These are phyloP conservation scores for Siniperca undulata DNA, from an alignment of 2,797 vertebrate species.

Conservation along the genomic window DNA sequence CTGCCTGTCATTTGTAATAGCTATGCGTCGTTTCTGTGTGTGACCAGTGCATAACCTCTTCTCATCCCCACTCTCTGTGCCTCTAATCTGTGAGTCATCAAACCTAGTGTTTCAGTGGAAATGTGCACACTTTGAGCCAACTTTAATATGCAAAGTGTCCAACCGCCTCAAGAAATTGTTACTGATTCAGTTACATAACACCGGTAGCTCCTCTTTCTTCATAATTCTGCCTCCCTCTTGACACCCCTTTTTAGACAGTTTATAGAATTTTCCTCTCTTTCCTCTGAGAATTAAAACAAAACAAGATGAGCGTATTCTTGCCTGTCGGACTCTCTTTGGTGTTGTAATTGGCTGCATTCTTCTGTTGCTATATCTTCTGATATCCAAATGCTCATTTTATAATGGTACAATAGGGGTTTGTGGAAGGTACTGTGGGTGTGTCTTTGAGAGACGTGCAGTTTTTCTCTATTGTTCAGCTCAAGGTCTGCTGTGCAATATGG, in stretches of 20 bases:
- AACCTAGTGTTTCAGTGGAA: conserved; percentile 28
- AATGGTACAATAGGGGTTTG: background rate
- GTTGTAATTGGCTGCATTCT: background rate
- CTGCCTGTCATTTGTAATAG: conserved; percentile 2
- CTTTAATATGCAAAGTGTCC: conserved; percentile 52
- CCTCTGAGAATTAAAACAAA: conserved; percentile 21
- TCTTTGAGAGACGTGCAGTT: background rate
- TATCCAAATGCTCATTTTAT: conserved; percentile 1
- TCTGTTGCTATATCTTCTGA: background rate
- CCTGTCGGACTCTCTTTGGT: conserved; percentile 15
- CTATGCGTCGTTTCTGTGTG: background rate
- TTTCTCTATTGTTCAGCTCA: background rate
- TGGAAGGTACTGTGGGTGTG: conserved; percentile 1
- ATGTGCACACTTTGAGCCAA: conserved; percentile 27
- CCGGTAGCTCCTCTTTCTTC: conserved; percentile 49
- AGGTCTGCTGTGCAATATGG: background rate
- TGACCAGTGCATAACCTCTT: conserved; percentile 50
- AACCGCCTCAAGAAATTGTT: conserved; percentile 3
- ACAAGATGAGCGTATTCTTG: conserved; percentile 12
- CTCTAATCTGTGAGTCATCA: conserved; percentile 49
- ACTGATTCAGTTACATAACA: conserved; percentile 43
- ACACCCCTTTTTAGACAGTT: conserved; percentile 9
- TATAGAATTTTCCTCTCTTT: conserved; percentile 4
- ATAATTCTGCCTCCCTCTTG: conserved; percentile 18
- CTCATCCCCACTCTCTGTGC: conserved; percentile 2